These are phyloP conservation scores for Leptinotarsa defecta DNA, from an alignment of 1,140 invertebrate genomes.

Conservation along the genomic window DNA sequence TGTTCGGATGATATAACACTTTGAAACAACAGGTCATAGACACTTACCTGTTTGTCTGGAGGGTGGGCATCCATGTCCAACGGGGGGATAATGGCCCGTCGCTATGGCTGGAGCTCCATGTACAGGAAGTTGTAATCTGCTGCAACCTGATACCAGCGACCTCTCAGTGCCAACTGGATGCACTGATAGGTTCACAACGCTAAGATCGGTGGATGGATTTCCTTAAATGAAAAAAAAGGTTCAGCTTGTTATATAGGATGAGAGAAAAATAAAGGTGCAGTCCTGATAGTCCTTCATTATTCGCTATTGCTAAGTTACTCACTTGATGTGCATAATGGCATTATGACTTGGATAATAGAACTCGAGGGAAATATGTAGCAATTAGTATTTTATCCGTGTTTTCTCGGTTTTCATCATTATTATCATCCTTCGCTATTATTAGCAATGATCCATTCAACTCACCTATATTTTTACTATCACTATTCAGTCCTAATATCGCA, in stretches of 20 bases:
- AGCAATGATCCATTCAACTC: not conserved
- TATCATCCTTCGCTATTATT: no score
- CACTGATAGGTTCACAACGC: slow-evolving; percentile 51
- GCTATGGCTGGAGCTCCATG: slow-evolving; percentile 36
- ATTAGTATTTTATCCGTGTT: no score
- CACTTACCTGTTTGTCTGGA: slow-evolving; percentile 45
- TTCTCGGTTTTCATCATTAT: no score
- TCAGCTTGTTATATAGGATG: not conserved
- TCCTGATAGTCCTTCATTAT: not conserved
- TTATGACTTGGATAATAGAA: no score
- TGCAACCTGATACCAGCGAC: slow-evolving; percentile 44
- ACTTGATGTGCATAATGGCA: not conserved
- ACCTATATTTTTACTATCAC: slow-evolving; percentile 37
- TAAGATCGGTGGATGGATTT: slow-evolving; percentile 41
- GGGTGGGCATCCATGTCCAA: slow-evolving; percentile 40
- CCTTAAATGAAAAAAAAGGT: slow-evolving; percentile 8
- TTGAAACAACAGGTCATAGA: not conserved
- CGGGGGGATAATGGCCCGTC: slow-evolving; percentile 38
- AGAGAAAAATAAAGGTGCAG: not conserved
- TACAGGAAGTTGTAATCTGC: slow-evolving; percentile 48
- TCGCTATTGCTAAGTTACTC: not conserved
- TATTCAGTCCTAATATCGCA: slow-evolving; percentile 73
- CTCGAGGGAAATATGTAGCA: no score
- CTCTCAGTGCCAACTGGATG: slow-evolving; percentile 39
- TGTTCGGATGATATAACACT: no score